These are phyloP conservation scores for Dasysyrphus tricinctus DNA, from an alignment of 2,888 invertebrate species.

Conservation along the genomic window DNA sequence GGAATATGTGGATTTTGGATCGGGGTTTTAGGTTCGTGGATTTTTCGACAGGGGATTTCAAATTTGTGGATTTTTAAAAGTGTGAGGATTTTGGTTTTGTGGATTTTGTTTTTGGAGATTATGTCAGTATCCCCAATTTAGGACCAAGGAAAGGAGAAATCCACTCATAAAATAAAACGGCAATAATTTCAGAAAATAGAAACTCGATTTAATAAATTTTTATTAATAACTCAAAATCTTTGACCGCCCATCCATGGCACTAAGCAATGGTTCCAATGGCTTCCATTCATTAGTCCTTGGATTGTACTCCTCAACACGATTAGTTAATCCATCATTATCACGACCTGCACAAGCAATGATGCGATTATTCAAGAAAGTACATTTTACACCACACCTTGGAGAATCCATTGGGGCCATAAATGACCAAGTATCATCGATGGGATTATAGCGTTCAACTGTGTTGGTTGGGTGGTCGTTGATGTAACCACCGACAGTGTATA, in stretches of 20 bases:
- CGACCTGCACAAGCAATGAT: conserved; percentile 18
- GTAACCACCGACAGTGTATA: conserved; percentile 13
- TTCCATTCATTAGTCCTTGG: conserved; percentile 17
- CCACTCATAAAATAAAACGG: too few species aligned
- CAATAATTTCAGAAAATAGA: background rate
- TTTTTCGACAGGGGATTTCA: too few species aligned
- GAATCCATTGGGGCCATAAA: background rate
- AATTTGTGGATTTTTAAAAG: too few species aligned
- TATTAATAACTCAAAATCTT: conserved; percentile 25
- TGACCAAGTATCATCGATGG: background rate
- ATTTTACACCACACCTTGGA: background rate
- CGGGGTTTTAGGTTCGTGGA: too few species aligned
- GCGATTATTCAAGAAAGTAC: background rate
- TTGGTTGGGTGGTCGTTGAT: background rate
- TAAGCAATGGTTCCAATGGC: background rate
- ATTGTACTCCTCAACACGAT: conserved; percentile 20
- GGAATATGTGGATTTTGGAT: too few species aligned
- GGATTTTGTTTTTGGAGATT: too few species aligned
- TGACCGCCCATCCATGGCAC: background rate
- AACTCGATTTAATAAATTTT: background rate
- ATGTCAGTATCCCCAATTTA: too few species aligned
- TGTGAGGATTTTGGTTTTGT: too few species aligned
- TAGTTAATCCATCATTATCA: background rate
- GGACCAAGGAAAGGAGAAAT: too few species aligned
- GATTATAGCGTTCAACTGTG: conserved; percentile 4